Base-by-base conservation (phyloP, 1,140 invertebrate genomes). In the Diorhabda elongata region DNA sequence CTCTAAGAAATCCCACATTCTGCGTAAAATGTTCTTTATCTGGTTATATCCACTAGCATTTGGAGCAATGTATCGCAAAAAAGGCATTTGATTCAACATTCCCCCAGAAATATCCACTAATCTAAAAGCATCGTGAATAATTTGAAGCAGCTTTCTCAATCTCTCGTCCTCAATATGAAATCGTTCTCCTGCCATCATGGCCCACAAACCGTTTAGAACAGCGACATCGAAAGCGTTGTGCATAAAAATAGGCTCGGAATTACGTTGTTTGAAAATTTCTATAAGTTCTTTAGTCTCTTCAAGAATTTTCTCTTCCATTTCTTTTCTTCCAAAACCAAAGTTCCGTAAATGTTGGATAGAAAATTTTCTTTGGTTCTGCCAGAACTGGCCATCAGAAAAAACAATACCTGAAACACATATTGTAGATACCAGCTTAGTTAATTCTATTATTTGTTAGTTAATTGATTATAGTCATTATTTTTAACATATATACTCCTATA, bases 131-230 rank as follows among this genome's bases (percentile, higher is more conserved):
- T 84, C 82, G 65, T 84, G 82, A 77, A 94, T 82, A 11, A 91
- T 77, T 7, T 87, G 79, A 2, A 92, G 78, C 42, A 93, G 81
- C 7, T 81, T 80, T n/a, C 83, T 77, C 60, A 89, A 64, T 63
- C 82, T 83, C n/a, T 76, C 59, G 71, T 90, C 86, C 5, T 84
- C 78, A 44, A 87, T 81, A 42, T 85, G 80, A 73, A 88, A 89
- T 42, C 26, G 67, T 65, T 87, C 83, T 64, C 92, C 93, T 5
- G 90, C 87, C 2, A 87, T 84, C 47, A 92, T 82, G 43, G 83
- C 86, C 92, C 91, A 94, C 2, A 93, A 75, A 2, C 92, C 87
- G 77, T 93, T 94, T 69, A 93, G 83, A 0, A 92, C 87, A 9
- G 86, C 85, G 26, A 85, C 82, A 1, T 86, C 83, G 45, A 91